Percentiles rank a stretch among this genome's conserved stretches.
phyloP scores from a whole-genome alignment of 2,888 invertebrate genomes.

The Polylopha cassiicola region DNA sequence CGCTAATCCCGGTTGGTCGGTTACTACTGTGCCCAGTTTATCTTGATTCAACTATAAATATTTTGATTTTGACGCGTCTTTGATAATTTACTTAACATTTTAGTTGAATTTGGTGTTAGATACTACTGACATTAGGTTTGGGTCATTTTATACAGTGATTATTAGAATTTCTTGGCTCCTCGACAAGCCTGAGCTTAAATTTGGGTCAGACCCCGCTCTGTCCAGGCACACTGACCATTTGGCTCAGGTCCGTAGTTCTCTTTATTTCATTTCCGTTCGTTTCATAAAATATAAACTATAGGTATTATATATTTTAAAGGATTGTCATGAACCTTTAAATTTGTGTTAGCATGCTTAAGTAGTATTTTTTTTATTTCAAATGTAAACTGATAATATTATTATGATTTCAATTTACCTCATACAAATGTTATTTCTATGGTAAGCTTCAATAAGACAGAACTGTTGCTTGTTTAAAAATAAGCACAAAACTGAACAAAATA shows the following conservation, averaged over 20 bases:
- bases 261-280: conserved; percentile 5
- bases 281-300: too few species aligned
- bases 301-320: too few species aligned
- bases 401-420: too few species aligned
- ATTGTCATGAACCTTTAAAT: too few species aligned
- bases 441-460: too few species aligned
- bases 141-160: neutral
- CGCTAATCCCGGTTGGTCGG: conserved; percentile 25
- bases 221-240: conserved; percentile 25
- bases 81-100: conserved; percentile 8
- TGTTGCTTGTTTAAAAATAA: too few species aligned
- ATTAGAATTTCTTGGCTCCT: conserved; percentile 1
- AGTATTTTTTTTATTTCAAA: too few species aligned
- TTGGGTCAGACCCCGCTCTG: conserved; percentile 9
- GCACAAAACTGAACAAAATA: too few species aligned
- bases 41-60: conserved; percentile 16
- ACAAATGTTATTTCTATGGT: too few species aligned
- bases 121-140: too few species aligned
- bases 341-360: too few species aligned
- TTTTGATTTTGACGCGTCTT: conserved; percentile 10
- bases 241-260: conserved; percentile 24
- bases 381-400: too few species aligned
- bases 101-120: neutral
- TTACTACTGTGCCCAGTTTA: conserved; percentile 13
- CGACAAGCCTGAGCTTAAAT: conserved; percentile 16